phyloP scores from a whole-genome alignment of 2,113 vertebrate species.

The Oncorhynchus masou region DNA sequence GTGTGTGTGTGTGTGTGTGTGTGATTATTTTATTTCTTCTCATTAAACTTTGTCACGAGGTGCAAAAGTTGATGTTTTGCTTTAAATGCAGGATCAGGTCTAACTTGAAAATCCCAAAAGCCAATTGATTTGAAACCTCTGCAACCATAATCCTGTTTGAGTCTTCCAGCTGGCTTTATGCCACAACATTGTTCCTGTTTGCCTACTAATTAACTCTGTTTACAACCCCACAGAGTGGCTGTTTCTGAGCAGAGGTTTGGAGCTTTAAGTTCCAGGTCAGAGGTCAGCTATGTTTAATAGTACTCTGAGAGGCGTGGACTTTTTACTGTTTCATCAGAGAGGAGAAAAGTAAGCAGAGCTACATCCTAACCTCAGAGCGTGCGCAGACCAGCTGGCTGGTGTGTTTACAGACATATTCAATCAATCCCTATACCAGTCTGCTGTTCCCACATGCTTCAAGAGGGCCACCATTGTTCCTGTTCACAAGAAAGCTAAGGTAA shows the following conservation, averaged over 20 bases:
- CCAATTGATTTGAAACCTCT: background rate
- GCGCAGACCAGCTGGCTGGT: no score
- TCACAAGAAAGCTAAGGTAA: no score
- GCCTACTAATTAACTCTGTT: constrained; percentile 26
- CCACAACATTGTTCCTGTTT: constrained; percentile 10
- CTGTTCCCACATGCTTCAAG: no score
- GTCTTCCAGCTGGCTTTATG: background rate
- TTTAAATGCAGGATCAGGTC: background rate
- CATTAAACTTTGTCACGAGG: no score
- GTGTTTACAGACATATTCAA: no score
- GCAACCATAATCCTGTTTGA: background rate
- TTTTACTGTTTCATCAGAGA: constrained; percentile 35
- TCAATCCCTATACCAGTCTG: no score
- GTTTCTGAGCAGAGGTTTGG: constrained; percentile 4
- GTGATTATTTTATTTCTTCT: background rate
- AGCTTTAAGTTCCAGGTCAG: constrained; percentile 29
- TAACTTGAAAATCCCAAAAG: background rate
- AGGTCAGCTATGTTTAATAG: constrained; percentile 44
- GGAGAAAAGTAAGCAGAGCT: constrained; percentile 21
- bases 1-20: no score
- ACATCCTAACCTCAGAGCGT: background rate
- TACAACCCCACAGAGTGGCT: constrained; percentile 10
- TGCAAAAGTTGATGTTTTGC: no score
- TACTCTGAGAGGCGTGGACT: constrained; percentile 34
- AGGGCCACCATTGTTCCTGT: no score